Evolutionary conservation across 2,888 invertebrate species (phyloP), one percentile per base, ranked within the genome.

Genomic region (Drosophila recens): DNA sequence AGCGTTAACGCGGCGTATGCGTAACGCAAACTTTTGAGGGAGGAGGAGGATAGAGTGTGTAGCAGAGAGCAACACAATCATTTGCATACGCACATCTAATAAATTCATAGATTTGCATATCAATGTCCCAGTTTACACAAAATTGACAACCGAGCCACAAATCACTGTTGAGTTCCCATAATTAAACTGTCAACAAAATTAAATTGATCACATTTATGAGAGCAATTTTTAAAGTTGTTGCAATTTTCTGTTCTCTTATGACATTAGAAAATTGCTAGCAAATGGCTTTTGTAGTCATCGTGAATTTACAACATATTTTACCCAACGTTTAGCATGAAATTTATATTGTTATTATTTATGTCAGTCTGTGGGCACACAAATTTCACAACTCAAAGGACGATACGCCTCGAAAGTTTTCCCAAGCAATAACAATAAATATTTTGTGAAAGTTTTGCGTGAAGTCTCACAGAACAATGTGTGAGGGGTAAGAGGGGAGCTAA

Each of bases 121-220:
- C 70, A 71, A 70, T 89, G 75, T 48, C 63, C 57, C 53, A 69
- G 75, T 67, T 71, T 45, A 42, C 79, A 46, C 52, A 53, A 63
- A 71, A 54, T 71, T 70, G 53, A 51, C 61, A 36, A 56, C 9
- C 20, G 13, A 40, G 49, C 61, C 59, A 72, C 82, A 81, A 89
- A 84, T 87, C 87, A 78, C 46, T 17, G 49, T 38, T 48, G 36
- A 48, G 42, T 67, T 38, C 30, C 51, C 66, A 61, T 87, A 84
- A 87, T 89, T 87, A 89, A 82, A 70, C 85, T 87, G 88, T 89
- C 89, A 64, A 68, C 87, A 63, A 85, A 81, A 89, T 87, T 89
- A 67, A 84, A 84, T 89, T 84, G 76, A 84, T 89, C 54, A 72
- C 72, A 45, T 38, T 71, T 79, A 51, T 67, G 57, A 52, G 23